Evolutionary conservation across 2,888 invertebrate genomes (phyloP).

Genomic region (Phytoseiulus persimilis): DNA sequence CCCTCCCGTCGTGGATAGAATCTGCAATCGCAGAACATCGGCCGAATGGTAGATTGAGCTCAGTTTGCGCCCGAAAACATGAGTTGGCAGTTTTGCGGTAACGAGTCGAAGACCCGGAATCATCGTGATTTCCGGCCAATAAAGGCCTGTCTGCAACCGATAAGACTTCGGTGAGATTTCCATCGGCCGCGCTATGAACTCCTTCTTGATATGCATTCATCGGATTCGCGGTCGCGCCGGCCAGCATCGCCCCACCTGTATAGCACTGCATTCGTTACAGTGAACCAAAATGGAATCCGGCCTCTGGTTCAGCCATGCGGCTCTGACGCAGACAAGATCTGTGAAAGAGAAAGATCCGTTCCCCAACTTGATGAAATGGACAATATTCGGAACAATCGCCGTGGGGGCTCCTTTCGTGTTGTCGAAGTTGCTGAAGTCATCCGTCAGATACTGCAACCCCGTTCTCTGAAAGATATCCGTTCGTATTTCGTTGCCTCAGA

Average conservation of each 20-base stretch:
- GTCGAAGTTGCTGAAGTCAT: neutral
- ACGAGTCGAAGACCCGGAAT: constrained; percentile 43
- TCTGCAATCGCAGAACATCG: constrained; percentile 50
- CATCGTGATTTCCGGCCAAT: constrained; percentile 45
- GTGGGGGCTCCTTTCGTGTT: constrained; percentile 47
- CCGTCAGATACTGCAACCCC: neutral
- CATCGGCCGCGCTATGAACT: neutral
- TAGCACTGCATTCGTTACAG: constrained; percentile 46
- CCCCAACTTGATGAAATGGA: constrained; percentile 50
- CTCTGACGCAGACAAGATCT: constrained; percentile 48
- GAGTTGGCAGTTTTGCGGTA: constrained; percentile 47
- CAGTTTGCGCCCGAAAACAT: constrained; percentile 51
- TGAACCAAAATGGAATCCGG: constrained; percentile 49
- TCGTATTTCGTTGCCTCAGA: too few relatives aligned
- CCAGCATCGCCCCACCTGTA: neutral
- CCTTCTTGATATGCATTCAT: neutral
- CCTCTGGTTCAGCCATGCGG: constrained; percentile 48
- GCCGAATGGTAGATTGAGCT: constrained; percentile 50
- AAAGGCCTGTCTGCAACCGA: constrained; percentile 43
- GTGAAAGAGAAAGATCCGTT: constrained; percentile 47
- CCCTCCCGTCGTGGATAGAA: constrained; percentile 50
- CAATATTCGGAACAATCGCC: constrained; percentile 49
- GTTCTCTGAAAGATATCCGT: neutral
- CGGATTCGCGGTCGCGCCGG: too few relatives aligned
- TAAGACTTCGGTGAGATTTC: neutral